Evolutionary conservation across 2,797 vertebrate species (phyloP), one percentile per base, ranked within the genome.

Genomic region (Ctenopoma multispine): DNA sequence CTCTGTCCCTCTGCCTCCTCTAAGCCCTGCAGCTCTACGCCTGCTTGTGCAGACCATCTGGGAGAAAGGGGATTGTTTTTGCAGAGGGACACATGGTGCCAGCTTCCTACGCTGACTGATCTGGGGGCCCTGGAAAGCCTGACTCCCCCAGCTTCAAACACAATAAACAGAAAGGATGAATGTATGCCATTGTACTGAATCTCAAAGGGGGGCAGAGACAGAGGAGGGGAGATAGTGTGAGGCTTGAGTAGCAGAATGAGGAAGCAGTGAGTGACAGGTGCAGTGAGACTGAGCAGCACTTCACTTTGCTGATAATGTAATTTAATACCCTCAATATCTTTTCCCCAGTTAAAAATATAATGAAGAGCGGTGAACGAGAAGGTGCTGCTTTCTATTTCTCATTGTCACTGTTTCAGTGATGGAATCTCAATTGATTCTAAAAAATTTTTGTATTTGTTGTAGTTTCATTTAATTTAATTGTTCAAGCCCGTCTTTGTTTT

Each of bases 41-140:
- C 63, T 8, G 53, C 70, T 40, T 56, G 80, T 20, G 43, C 59
- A 38, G 63, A 77, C 78, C 88, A 87, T 87, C 81, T 81, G 83
- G 81, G 69, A 82, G 63, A 55, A 18, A 50, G 50, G 49, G 77
- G 75, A 80, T 78, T 70, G 81, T 84, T 82, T 83, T 23, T 81
- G 76, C 72, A 62, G 66, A 50, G 69, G 70, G 60, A 50, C 11
- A 46, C 53, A 1, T n/a, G 20, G 20, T 78, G 79, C 78, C 81
- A 83, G 75, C 72, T 78, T 83, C 82, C 72, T 72, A 71, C 67
- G 58, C 64, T 29, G 57, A 73, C 72, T 81, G 84, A 85, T 83
- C 75, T 54, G 56, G 23, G 36, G 29, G 75, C 60, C 75, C 71
- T 85, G 73, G 65, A 79, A 72, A 78, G 63, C 72, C 47, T 36